phyloP scores from a whole-genome alignment of 2,888 invertebrate genomes.

The Dasypolia templi region DNA sequence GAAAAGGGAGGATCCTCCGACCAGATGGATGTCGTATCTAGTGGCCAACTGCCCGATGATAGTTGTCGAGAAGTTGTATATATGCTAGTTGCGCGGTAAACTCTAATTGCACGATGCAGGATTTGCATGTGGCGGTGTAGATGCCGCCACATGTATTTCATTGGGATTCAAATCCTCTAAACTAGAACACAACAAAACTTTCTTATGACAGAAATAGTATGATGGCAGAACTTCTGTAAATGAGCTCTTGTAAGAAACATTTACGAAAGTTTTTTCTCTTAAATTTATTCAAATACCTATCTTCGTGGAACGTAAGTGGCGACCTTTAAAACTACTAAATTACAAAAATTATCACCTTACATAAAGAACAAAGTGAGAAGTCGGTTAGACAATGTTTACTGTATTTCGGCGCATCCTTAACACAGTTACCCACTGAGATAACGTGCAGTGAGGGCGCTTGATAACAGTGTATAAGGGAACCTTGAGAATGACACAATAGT shows the following conservation, averaged over 20 bases:
- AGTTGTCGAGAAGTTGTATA: too few species aligned
- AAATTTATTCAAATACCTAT: not conserved
- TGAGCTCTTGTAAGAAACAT: not conserved
- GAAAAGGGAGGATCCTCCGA: too few species aligned
- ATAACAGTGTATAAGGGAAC: constrained; percentile 57
- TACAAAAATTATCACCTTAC: not conserved
- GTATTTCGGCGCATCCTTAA: constrained; percentile 76
- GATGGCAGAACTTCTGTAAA: not conserved
- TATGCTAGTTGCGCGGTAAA: too few species aligned
- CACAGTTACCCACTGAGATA: constrained; percentile 78
- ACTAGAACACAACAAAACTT: not conserved
- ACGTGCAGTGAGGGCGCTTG: constrained; percentile 53
- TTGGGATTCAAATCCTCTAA: not conserved
- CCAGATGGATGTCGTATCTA: too few species aligned
- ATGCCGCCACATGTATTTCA: too few species aligned
- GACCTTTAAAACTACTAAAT: too few species aligned
- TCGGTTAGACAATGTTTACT: constrained; percentile 71
- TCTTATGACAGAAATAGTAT: not conserved
- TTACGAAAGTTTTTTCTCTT: not conserved
- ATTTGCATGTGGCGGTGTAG: too few species aligned
- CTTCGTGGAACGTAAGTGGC: not conserved
- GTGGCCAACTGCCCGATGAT: too few species aligned
- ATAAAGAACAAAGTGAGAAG: constrained; percentile 56
- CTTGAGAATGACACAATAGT: constrained; percentile 63
- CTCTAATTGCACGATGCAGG: too few species aligned